Conservation (phyloP, 2,113 vertebrate genomes). For the Tachycineta bicolor region DNA sequence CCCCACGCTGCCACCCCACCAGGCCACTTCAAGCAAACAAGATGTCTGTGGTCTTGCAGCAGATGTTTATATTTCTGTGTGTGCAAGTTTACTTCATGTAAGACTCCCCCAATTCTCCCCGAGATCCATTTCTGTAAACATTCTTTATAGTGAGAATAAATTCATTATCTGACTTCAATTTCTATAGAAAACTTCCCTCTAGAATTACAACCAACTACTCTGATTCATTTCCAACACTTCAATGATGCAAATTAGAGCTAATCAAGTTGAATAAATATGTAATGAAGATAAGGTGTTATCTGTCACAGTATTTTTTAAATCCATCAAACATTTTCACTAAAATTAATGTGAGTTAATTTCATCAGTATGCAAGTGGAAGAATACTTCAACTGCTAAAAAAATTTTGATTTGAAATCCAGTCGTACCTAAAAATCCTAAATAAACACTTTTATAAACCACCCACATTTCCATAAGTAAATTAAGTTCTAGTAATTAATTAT, state of each 20-base stretch:
- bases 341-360: neutral
- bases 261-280: neutral
- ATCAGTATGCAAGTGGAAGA: neutral
- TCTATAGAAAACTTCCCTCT: neutral
- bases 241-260: neutral
- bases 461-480: neutral
- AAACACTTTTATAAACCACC: neutral
- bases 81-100: neutral
- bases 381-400: neutral
- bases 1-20: fast-evolving
- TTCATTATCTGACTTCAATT: neutral
- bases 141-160: neutral
- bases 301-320: neutral
- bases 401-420: neutral
- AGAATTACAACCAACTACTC: neutral
- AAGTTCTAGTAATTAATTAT: neutral
- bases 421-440: neutral
- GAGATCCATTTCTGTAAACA: neutral
- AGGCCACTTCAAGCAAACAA: neutral
- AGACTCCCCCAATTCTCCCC: neutral
- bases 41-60: neutral
- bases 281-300: neutral
- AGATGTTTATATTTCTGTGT: neutral
- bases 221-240: neutral
- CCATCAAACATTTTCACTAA: neutral